Evolutionary conservation across 2,797 vertebrate genomes (phyloP).

Genomic region (Ctenochaetus hawaiiensis): DNA sequence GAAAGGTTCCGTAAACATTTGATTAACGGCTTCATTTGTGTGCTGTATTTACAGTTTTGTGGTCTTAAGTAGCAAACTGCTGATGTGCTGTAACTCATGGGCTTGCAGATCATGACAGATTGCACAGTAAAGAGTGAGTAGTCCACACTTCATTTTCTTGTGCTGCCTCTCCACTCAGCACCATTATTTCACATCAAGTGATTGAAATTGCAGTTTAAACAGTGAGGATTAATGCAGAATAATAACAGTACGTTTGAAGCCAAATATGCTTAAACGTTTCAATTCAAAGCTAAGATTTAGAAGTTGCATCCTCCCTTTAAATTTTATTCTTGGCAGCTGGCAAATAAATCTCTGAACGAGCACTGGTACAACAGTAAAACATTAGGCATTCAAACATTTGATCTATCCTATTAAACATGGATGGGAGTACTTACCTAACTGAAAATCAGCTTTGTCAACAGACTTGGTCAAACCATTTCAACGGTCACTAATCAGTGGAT

Average conservation of each 20-base stretch:
- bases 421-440: not conserved
- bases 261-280: not conserved
- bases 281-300: not conserved
- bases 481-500: not conserved
- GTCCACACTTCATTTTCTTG: slow-evolving; percentile 31
- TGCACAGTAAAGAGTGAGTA: slow-evolving; percentile 29
- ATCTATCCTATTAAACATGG: not conserved
- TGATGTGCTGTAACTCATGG: slow-evolving; percentile 62
- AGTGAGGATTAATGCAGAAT: not conserved
- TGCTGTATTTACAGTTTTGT: slow-evolving; percentile 72
- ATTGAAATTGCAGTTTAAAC: slow-evolving; percentile 13
- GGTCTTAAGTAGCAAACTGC: slow-evolving; percentile 68
- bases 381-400: not conserved
- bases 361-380: not conserved
- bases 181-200: slow-evolving; percentile 14
- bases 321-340: not conserved
- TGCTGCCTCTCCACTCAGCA: slow-evolving; percentile 15
- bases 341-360: not conserved
- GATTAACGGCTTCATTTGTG: slow-evolving; percentile 83
- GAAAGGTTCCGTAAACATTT: slow-evolving; percentile 82
- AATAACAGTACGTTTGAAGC: not conserved
- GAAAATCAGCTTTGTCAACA: not conserved
- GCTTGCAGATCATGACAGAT: slow-evolving; percentile 61
- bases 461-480: not conserved
- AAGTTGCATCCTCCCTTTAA: not conserved